Percentiles rank a stretch among this genome's conserved stretches.
phyloP scores from a whole-genome alignment of 1,140 invertebrate species.

The Oryctes rhinoceros region DNA sequence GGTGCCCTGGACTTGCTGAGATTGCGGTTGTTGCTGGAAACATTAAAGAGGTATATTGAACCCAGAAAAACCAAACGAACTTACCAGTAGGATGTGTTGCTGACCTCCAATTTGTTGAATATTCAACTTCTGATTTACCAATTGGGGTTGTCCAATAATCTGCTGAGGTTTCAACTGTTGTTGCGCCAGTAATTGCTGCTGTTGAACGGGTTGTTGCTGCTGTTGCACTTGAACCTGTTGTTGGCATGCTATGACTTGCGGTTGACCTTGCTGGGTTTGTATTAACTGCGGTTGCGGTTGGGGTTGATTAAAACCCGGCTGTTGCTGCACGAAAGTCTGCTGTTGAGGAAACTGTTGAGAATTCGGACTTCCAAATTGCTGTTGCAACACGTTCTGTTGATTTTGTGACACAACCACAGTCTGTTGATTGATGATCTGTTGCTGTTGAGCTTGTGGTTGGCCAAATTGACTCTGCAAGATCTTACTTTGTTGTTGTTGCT shows the following conservation, averaged over 20 bases:
- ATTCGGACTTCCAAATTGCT: slow-evolving; percentile 37
- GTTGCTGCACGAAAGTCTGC: slow-evolving; percentile 31
- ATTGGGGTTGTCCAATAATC: slow-evolving; percentile 43
- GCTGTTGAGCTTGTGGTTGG: slow-evolving; percentile 49
- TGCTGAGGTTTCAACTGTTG: slow-evolving; percentile 48
- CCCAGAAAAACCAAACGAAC: not conserved
- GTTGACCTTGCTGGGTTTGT: slow-evolving; percentile 41
- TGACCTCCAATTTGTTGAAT: slow-evolving; percentile 45
- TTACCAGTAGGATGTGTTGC: not conserved
- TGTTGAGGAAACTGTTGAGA: slow-evolving; percentile 12
- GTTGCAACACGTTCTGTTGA: slow-evolving; percentile 42
- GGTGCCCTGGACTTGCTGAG: slow-evolving; percentile 32
- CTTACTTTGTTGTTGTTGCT: slow-evolving; percentile 40
- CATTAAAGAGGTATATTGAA: not conserved
- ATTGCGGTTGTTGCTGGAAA: slow-evolving; percentile 46
- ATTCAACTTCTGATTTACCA: slow-evolving; percentile 48
- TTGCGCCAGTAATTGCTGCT: slow-evolving; percentile 46
- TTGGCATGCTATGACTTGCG: slow-evolving; percentile 43
- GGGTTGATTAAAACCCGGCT: slow-evolving; percentile 38
- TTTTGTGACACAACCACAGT: slow-evolving; percentile 44
- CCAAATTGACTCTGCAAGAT: slow-evolving; percentile 44
- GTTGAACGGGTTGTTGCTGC: slow-evolving; percentile 43
- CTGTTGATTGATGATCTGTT: slow-evolving; percentile 50
- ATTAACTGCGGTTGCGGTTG: slow-evolving; percentile 42
- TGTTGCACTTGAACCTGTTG: slow-evolving; percentile 50